Conservation (phyloP, 2,113 vertebrate species). For the Lagopus leucura region DNA sequence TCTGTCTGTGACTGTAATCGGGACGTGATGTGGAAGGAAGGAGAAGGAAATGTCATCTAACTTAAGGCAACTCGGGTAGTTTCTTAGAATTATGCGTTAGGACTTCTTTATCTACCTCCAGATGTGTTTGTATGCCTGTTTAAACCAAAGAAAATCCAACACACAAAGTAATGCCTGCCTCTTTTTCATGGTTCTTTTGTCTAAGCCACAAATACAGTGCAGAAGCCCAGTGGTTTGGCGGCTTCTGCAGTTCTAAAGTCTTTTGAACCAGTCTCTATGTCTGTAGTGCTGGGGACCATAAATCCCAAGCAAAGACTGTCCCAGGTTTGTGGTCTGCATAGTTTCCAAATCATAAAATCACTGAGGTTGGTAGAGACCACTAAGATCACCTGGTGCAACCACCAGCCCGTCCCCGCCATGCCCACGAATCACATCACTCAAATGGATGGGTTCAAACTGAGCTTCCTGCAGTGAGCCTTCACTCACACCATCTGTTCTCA, state of each 20-base stretch:
- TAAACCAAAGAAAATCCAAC: not conserved
- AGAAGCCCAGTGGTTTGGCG: not conserved
- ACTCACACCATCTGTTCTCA: not conserved
- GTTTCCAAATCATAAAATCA: not conserved
- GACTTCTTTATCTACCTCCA: not conserved
- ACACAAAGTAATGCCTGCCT: not conserved
- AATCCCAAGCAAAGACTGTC: not conserved
- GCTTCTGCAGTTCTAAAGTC: not conserved
- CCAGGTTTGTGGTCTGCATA: not conserved
- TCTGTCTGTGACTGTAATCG: not conserved
- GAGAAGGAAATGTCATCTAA: not conserved
- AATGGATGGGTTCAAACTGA: not conserved
- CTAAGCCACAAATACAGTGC: not conserved
- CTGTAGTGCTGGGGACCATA: not conserved
- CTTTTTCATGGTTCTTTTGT: not conserved
- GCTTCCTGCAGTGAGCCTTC: not conserved
- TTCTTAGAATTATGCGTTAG: not conserved
- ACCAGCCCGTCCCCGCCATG: no score
- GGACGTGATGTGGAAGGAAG: not conserved
- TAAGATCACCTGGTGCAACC: no score
- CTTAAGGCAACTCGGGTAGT: not conserved
- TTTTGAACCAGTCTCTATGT: not conserved
- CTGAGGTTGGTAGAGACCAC: no score
- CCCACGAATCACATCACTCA: no score
- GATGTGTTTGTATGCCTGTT: not conserved